Evolutionary conservation across 2,888 invertebrate species (phyloP).

Genomic region (Meiosimyza platycephala): DNA sequence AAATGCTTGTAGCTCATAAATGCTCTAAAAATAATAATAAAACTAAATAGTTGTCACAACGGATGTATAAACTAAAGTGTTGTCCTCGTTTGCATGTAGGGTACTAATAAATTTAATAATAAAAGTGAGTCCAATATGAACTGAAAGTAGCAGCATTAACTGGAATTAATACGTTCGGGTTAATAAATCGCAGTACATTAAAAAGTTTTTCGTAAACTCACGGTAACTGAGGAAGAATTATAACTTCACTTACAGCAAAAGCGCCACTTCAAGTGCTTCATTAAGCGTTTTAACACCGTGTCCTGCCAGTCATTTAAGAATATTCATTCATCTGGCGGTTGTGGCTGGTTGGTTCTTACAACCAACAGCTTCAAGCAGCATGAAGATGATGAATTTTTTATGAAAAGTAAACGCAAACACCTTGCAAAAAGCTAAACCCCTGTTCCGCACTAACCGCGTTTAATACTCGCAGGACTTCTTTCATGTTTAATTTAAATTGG

Average conservation of each 20-base stretch:
- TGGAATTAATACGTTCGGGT: slow-evolving; percentile 31
- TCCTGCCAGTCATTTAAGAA: slow-evolving; percentile 30
- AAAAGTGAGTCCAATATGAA: too few species aligned
- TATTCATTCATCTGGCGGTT: neutral
- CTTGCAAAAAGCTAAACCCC: too few species aligned
- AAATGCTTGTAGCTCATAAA: too few species aligned
- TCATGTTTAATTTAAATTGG: slow-evolving; percentile 35
- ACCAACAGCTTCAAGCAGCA: too few species aligned
- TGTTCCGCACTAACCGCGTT: neutral
- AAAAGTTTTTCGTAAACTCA: neutral
- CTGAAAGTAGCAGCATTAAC: neutral
- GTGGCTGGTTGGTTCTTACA: too few species aligned
- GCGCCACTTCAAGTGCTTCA: slow-evolving; percentile 33
- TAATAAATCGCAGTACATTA: slow-evolving; percentile 31
- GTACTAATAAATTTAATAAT: too few species aligned
- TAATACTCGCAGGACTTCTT: slow-evolving; percentile 22
- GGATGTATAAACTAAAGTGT: too few species aligned
- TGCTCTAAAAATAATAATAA: too few species aligned
- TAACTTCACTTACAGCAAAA: slow-evolving; percentile 16
- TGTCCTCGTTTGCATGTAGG: too few species aligned
- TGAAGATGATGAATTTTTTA: too few species aligned
- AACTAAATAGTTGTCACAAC: too few species aligned
- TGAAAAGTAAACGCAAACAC: too few species aligned
- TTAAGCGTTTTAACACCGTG: slow-evolving; percentile 34
- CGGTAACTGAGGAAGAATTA: neutral